Conservation (phyloP, 2,797 vertebrate species). For the Pachyuromys duprasi region DNA sequence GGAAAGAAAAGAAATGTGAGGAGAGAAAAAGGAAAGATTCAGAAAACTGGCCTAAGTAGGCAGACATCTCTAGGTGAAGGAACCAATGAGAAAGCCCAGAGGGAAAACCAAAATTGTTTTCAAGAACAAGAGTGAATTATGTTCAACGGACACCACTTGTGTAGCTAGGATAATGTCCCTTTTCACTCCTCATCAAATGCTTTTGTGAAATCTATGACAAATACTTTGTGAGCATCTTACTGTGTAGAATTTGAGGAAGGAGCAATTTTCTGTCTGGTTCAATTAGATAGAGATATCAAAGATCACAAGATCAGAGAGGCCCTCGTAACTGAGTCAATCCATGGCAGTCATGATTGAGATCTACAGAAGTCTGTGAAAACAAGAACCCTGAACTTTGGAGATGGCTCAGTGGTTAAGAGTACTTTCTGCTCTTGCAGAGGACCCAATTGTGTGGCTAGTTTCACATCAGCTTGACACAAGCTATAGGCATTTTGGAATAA, state of each 20-base stretch:
- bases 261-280: background rate
- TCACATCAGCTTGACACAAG: background rate
- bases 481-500: background rate
- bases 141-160: background rate
- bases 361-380: background rate
- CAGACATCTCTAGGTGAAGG: background rate
- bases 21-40: background rate
- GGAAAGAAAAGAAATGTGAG: background rate
- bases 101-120: background rate
- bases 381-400: too few relatives aligned
- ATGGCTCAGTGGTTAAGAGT: background rate
- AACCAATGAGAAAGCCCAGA: background rate
- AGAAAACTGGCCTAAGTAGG: background rate
- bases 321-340: background rate
- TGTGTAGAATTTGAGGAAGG: background rate
- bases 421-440: background rate
- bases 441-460: background rate
- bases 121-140: background rate
- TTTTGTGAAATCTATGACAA: background rate
- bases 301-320: background rate
- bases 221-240: background rate
- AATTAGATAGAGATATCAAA: background rate
- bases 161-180: background rate
- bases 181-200: background rate
- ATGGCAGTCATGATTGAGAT: background rate